Evolutionary conservation across 2,888 invertebrate genomes (phyloP), one percentile per base, ranked within the genome.

Genomic region (Proisotoma minuta): DNA sequence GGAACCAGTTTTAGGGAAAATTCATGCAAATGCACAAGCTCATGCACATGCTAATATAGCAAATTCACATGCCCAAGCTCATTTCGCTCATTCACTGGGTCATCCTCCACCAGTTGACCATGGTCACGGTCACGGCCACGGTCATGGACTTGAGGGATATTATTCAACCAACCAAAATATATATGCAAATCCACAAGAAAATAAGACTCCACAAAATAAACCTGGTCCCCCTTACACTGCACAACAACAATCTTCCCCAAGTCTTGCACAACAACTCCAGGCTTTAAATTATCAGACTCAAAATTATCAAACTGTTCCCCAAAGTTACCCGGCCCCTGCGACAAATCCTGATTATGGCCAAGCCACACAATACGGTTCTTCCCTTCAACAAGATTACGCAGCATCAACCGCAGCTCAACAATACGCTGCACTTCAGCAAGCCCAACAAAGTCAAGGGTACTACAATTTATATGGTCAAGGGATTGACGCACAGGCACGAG

Each of bases 161-260:
- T 22, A 29, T 49, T 66, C 62, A 57, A 60, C 62, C 28, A 60
- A 62, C 51, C 66, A 66, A 54, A 57, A 52, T 28, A 22, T 43
- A n/a, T 66, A 60, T 48, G 59, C 53, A 3, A 27, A 15, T 23
- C 57, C 48, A 15, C 3, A 24, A 8, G 4, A 10, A 22, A 60
- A 56, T 20, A 62, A 62, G 48, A 65, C 65, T 23, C 65, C 65
- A n/a, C 62, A 62, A 10, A 62, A 65, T 22, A 50, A 57, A 20
- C 66, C 66, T 24, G 66, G 66, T 15, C 66, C 66, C 49, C 66
- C 66, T 24, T 66, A 66, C 27, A 47, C 51, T 2, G 26, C 53
- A n/a, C n/a, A n/a, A n/a, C 20, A 49, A 56, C 15, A 64, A 57
- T 57, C 60, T 60, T 39, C 53, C 53, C 24, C 60, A 60, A 39